Evolutionary conservation across 2,113 vertebrate species (phyloP), one percentile per base, ranked within the genome.

Genomic region (Acrocephalus kingi): DNA sequence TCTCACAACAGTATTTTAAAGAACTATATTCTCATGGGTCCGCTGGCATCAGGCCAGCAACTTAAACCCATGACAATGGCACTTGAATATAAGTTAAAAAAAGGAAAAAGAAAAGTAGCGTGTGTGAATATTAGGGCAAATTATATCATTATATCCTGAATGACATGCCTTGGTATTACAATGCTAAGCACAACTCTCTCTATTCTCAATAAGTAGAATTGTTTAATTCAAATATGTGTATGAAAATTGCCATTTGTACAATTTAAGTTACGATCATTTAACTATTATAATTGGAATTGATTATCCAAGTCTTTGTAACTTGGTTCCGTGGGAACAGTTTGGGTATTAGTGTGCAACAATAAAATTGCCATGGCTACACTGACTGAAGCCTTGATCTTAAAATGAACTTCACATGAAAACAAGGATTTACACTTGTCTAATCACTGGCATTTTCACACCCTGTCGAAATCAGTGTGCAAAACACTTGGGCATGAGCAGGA

Each of bases 251-350:
- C 43, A 27, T 86, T 89, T 81, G 43, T 77, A 68, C 1, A 1
- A 63, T 93, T 93, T 52, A 84, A 97, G n/a, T 75, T 28, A 82
- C 39, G 43, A 84, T 16, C 54, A 69, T 87, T 94, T 91, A 78
- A 84, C 61, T 89, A 49, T 87, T 79, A 22, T 84, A 87, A 75
- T 45, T 6, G 5, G 61, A 95, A 92, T 37, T 72, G 64, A 75
- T 82, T 87, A 54, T 45, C 74, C 27, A 52, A 63, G 54, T 64
- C 89, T 89, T 94, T 92, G 69, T 89, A 78, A 78, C 33, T 67
- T 0, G 6, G 31, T 62, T 91, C 87, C 89, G 79, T 64, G 66
- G 81, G 76, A 89, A 93, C 45, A 54, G 31, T 93, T 92, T 73
- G 62, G 58, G 54, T 95, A 58, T 96, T 91, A 64, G 41, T 33